phyloP scores from a whole-genome alignment of 1,140 invertebrate species.

The Sipha flava region DNA sequence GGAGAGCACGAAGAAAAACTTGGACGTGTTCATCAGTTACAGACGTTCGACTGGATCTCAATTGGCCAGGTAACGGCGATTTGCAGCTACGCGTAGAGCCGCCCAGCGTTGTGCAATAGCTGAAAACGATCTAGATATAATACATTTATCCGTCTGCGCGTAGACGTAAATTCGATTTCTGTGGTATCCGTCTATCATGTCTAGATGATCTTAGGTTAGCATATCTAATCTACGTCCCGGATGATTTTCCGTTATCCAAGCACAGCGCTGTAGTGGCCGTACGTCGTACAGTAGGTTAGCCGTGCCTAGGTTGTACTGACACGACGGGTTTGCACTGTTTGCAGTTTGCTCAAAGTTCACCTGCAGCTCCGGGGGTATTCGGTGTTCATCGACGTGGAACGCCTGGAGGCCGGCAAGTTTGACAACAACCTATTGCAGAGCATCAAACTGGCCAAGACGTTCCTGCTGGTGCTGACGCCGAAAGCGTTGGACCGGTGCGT shows the following conservation, averaged over 20 bases:
- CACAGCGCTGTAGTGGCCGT: too few relatives aligned
- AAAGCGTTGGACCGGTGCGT: conserved; percentile 89
- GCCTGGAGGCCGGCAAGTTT: conserved; percentile 94
- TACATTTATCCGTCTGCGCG: too few relatives aligned
- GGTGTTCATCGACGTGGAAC: conserved; percentile 92
- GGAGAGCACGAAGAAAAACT: conserved; percentile 71
- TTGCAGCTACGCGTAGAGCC: too few relatives aligned
- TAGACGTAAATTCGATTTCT: too few relatives aligned
- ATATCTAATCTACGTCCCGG: too few relatives aligned
- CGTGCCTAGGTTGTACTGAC: too few relatives aligned
- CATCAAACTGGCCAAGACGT: conserved; percentile 92
- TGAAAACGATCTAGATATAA: too few relatives aligned
- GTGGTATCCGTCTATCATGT: too few relatives aligned
- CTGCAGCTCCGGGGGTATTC: conserved; percentile 87
- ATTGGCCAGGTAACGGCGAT: conserved; percentile 61
- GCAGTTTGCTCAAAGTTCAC: conserved; percentile 81
- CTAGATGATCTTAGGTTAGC: too few relatives aligned
- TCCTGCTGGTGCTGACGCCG: conserved; percentile 90
- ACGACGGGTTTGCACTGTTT: conserved; percentile 38
- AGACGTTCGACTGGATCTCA: conserved; percentile 95
- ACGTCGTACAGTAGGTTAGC: too few relatives aligned
- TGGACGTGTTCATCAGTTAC: conserved; percentile 98
- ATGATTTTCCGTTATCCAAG: too few relatives aligned
- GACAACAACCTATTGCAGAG: conserved; percentile 95
- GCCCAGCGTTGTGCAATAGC: too few relatives aligned